Conservation (phyloP, 2,797 vertebrate species). For the Adelosebastes latens region DNA sequence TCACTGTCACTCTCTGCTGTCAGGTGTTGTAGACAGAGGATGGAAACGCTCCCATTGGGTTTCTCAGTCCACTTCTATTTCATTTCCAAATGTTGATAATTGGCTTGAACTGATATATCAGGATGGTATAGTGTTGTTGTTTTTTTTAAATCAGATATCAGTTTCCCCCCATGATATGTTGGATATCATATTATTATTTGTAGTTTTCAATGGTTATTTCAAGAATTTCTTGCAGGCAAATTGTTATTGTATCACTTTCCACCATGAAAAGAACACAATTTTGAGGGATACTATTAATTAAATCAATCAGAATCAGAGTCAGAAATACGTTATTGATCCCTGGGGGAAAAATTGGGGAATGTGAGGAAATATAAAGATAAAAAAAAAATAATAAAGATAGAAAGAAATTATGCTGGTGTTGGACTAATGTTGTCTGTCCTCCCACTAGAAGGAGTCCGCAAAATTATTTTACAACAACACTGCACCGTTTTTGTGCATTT, state of each 20-base stretch:
- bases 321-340: too few species aligned
- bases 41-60: not conserved
- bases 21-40: conserved; percentile 16
- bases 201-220: not conserved
- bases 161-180: not conserved
- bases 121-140: not conserved
- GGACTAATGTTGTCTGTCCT: not conserved
- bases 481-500: not conserved
- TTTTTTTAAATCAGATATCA: not conserved
- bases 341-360: too few species aligned
- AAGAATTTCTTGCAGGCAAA: not conserved
- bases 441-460: not conserved
- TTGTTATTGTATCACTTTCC: not conserved
- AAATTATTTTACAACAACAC: not conserved
- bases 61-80: not conserved
- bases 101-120: not conserved
- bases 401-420: not conserved
- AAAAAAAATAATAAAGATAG: too few species aligned
- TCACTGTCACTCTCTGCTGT: conserved; percentile 46
- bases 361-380: too few species aligned
- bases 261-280: not conserved
- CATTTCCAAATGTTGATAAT: not conserved
- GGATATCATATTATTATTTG: not conserved
- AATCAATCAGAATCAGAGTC: too few species aligned
- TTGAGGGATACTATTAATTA: not conserved